A percentile compares a stretch with the other conserved stretches of the same genome.
These are phyloP conservation scores for Chionodraco myersi DNA, from an alignment of 2,113 vertebrate genomes.

Conservation along the genomic window DNA sequence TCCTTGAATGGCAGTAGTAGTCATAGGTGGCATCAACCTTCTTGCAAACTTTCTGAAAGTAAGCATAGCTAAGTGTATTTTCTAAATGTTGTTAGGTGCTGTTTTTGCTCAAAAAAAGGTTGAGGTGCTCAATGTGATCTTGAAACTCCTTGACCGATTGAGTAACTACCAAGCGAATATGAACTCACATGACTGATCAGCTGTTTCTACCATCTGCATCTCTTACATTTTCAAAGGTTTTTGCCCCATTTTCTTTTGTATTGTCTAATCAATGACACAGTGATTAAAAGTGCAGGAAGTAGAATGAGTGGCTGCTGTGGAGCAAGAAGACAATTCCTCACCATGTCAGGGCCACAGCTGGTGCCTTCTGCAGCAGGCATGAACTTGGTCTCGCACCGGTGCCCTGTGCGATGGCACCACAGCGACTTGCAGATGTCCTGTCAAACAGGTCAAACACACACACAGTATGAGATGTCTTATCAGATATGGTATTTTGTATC, in stretches of 20 bases:
- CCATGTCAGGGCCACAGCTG: conserved; percentile 93
- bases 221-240: too few species aligned
- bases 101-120: too few species aligned
- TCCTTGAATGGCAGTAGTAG: background rate
- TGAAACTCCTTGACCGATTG: too few species aligned
- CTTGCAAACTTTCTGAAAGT: background rate
- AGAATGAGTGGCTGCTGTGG: background rate
- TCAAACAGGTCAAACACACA: conserved; percentile 50
- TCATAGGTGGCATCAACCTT: background rate
- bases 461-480: background rate
- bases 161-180: too few species aligned
- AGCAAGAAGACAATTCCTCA: conserved; percentile 75
- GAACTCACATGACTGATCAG: too few species aligned
- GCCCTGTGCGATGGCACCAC: conserved; percentile 95
- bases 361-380: conserved; percentile 99
- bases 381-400: conserved; percentile 98
- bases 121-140: too few species aligned
- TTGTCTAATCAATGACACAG: too few species aligned
- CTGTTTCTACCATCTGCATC: too few species aligned
- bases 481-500: background rate
- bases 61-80: background rate
- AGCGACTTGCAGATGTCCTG: conserved; percentile 99
- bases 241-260: too few species aligned
- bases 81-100: background rate
- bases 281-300: background rate